Percentiles rank a stretch among this genome's conserved stretches.
Evolutionary conservation across 2,797 vertebrate genomes (phyloP).

Genomic region (Myotis myotis): DNA sequence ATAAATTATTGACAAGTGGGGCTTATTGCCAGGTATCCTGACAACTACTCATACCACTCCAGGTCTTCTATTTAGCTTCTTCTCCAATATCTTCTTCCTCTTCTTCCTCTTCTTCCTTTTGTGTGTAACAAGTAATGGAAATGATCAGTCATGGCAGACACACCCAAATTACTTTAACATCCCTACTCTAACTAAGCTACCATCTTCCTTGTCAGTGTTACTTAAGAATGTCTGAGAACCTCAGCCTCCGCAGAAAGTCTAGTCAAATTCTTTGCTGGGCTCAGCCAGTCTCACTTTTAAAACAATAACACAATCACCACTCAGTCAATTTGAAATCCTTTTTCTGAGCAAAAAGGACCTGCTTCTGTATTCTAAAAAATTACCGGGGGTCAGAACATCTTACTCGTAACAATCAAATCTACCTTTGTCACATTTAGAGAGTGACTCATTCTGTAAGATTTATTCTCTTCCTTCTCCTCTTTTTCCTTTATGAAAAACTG

Average conservation of each 20-base stretch:
- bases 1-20: neutral
- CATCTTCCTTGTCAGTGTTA: neutral
- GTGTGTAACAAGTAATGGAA: slow-evolving; percentile 51
- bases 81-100: slow-evolving; percentile 6
- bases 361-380: neutral
- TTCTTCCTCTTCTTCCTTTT: neutral
- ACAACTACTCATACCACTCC: neutral
- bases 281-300: slow-evolving; percentile 43
- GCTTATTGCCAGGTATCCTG: neutral
- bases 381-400: neutral
- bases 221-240: slow-evolving; percentile 17
- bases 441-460: neutral
- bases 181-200: neutral
- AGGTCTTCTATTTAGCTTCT: neutral
- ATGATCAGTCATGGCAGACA: slow-evolving; percentile 26
- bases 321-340: neutral
- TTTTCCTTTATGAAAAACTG: neutral
- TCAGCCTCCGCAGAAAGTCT: neutral
- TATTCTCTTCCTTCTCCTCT: neutral
- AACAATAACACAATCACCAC: neutral
- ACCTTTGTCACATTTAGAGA: neutral
- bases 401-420: neutral
- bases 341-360: neutral
- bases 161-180: slow-evolving; percentile 23
- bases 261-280: neutral